Conservation (phyloP, 1,140 invertebrate genomes). For the Monochamus saltuarius region DNA sequence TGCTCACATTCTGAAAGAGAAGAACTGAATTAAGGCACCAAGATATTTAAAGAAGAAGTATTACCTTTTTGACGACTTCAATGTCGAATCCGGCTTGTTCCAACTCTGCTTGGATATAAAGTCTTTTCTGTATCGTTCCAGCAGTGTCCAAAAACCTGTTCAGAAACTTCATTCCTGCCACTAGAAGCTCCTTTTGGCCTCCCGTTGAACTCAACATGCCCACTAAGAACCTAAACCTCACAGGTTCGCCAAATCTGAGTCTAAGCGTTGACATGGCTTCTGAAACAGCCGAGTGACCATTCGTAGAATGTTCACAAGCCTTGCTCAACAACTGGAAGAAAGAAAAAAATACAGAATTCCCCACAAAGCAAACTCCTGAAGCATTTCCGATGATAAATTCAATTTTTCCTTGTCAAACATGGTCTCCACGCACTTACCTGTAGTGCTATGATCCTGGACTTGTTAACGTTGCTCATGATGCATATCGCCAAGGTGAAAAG, state of each 20-base stretch:
- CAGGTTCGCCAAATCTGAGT: slow-evolving; percentile 86
- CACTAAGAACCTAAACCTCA: slow-evolving; percentile 85
- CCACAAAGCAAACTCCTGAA: too few relatives aligned
- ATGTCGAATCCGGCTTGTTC: slow-evolving; percentile 81
- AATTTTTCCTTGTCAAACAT: too few relatives aligned
- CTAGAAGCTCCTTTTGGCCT: slow-evolving; percentile 68
- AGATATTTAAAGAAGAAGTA: not conserved
- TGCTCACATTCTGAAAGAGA: slow-evolving; percentile 54
- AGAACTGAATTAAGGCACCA: slow-evolving; percentile 12
- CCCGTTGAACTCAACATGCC: slow-evolving; percentile 80
- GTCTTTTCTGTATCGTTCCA: slow-evolving; percentile 68
- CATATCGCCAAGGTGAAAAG: slow-evolving; percentile 84
- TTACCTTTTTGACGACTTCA: slow-evolving; percentile 68
- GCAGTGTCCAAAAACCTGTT: slow-evolving; percentile 80
- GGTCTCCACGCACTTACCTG: slow-evolving; percentile 76
- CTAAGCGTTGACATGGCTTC: slow-evolving; percentile 88
- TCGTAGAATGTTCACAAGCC: slow-evolving; percentile 68
- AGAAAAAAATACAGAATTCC: not conserved
- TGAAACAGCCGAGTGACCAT: slow-evolving; percentile 78
- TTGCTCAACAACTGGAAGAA: slow-evolving; percentile 69
- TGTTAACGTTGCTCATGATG: slow-evolving; percentile 82
- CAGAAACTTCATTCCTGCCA: slow-evolving; percentile 81
- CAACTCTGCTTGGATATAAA: slow-evolving; percentile 89
- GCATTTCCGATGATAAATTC: too few relatives aligned
- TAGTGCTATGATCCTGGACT: slow-evolving; percentile 78